Evolutionary conservation across 1,140 invertebrate genomes (phyloP), one percentile per base, ranked within the genome.

Genomic region (Drosophila auraria): DNA sequence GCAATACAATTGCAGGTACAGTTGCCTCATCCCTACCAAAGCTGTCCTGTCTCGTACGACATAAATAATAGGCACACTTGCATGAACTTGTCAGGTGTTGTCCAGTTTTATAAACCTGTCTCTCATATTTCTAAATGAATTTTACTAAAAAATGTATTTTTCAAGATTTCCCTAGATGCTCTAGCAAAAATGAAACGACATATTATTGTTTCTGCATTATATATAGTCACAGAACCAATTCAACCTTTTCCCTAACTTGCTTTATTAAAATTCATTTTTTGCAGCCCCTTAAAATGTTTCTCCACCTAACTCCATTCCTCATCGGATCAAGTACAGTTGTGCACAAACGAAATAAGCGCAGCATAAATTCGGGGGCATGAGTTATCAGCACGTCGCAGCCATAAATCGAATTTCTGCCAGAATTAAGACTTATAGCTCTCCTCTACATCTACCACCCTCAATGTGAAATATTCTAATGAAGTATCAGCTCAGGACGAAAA

Each of bases 331-430:
- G 65, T 72, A 71, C 51, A 71, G 51, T 51, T 73, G 40, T 38
- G 54, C 53, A 5, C 12, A 38, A 42, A 44, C 20, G 47, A 42
- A 68, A 58, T 42, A 63, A 54, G 4, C 17, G 49, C 25, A 77
- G 53, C 45, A 80, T 57, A 75, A 65, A 71, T 73, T 65, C 40
- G 20, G 60, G n/a, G 66, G 47, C 54, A 45, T 63, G 73, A 86
- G 80, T 91, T 91, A 91, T 91, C 78, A 89, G 83, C 91, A 92
- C 91, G 91, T 92, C 83, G 81, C 73, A 70, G 79, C 86, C 84
- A 92, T 92, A 92, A 92, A 92, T 92, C 81, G 84, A 87, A 84
- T 58, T 57, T 61, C 81, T 83, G 84, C 69, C 83, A 87, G 79
- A 82, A 83, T 91, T 91, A 91, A 91, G 86, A 86, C 79, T 91